Evolutionary conservation across 2,113 vertebrate genomes (phyloP).

Genomic region (Sander vitreus): DNA sequence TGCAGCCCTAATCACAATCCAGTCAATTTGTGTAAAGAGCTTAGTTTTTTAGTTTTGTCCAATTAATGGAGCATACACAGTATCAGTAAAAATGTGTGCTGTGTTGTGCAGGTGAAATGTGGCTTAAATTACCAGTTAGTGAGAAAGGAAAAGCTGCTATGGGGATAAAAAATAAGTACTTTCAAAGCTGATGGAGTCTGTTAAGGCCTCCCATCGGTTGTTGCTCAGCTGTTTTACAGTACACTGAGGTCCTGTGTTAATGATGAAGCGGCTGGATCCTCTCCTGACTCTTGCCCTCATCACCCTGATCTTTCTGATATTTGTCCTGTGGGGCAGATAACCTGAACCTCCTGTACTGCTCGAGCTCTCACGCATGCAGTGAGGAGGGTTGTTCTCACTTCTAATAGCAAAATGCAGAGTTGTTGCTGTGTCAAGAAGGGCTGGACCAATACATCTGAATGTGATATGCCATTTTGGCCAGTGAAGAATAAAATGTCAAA

Average conservation of each 20-base stretch:
- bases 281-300: not conserved
- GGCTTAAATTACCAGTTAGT: not conserved
- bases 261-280: not conserved
- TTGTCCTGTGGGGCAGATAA: not conserved
- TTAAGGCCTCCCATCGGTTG: not conserved
- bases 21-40: not conserved
- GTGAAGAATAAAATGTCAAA: not conserved
- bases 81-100: not conserved
- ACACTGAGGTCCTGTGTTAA: not conserved
- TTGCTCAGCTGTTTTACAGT: not conserved
- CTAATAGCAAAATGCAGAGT: not conserved
- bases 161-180: not conserved
- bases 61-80: constrained; percentile 3
- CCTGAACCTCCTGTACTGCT: not conserved
- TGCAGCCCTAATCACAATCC: not conserved
- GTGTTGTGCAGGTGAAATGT: not conserved
- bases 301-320: not conserved
- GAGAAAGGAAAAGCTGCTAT: constrained; percentile 2
- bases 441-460: not conserved
- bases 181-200: not conserved
- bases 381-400: not conserved
- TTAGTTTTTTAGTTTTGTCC: not conserved
- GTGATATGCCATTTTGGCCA: not conserved
- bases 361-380: not conserved
- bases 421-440: not conserved